Evolutionary conservation across 2,797 vertebrate genomes (phyloP).

Genomic region (Clarias platycephalus): DNA sequence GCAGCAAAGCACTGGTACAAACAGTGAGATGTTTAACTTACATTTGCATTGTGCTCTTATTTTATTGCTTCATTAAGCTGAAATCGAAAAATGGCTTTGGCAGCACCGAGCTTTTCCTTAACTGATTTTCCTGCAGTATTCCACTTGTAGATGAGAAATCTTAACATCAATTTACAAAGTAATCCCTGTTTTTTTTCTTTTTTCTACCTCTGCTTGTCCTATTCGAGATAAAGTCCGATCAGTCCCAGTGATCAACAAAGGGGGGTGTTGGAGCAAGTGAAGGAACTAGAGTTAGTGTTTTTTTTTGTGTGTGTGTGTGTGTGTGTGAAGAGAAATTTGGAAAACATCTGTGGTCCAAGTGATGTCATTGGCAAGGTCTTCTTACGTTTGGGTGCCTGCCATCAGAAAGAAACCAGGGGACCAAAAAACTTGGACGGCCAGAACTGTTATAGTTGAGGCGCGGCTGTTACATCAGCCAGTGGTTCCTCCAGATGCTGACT

Average conservation of each 20-base stretch:
- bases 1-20: conserved; percentile 36
- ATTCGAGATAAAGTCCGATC: not conserved
- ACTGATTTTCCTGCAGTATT: conserved; percentile 19
- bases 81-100: conserved; percentile 34
- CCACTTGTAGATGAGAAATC: conserved; percentile 20
- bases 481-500: conserved; percentile 69
- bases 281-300: conserved; percentile 3
- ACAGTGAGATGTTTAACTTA: conserved; percentile 37
- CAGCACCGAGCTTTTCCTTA: conserved; percentile 18
- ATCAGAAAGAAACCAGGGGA: conserved; percentile 58
- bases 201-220: not conserved
- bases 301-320: not conserved
- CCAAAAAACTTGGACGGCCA: conserved; percentile 49
- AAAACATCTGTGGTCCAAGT: conserved; percentile 60
- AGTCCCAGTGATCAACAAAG: not conserved
- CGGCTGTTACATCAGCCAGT: conserved; percentile 64
- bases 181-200: not conserved
- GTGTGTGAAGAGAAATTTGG: conserved; percentile 48
- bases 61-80: conserved; percentile 40
- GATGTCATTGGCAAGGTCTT: conserved; percentile 71
- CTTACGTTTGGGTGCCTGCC: conserved; percentile 67
- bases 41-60: conserved; percentile 26
- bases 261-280: conserved; percentile 2
- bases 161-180: conserved; percentile 17
- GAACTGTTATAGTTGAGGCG: conserved; percentile 58